phyloP scores from a whole-genome alignment of 2,113 vertebrate species.

The Bubalus kerabau region DNA sequence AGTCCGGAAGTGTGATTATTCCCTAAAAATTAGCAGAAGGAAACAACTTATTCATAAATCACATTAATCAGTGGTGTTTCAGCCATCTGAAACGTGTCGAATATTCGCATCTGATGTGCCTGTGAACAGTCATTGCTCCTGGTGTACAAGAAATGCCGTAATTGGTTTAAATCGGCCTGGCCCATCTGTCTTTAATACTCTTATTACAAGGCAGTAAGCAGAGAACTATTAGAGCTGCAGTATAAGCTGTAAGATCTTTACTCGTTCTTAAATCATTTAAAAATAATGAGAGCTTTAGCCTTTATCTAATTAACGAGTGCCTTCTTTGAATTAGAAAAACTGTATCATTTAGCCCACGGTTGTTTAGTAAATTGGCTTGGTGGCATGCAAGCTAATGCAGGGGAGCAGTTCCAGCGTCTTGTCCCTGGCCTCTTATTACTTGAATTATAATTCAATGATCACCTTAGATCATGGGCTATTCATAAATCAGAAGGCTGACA shows the following conservation, averaged over 20 bases:
- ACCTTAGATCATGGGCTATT: slow-evolving; percentile 98
- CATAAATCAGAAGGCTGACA: slow-evolving; percentile 99
- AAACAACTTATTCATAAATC: slow-evolving; percentile 79
- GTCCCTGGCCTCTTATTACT: slow-evolving; percentile 93
- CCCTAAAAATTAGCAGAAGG: slow-evolving; percentile 68
- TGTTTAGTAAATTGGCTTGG: slow-evolving; percentile 90
- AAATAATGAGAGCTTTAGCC: slow-evolving; percentile 97
- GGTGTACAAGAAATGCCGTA: slow-evolving; percentile 88
- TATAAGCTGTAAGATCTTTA: slow-evolving; percentile 90
- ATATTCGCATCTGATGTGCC: slow-evolving; percentile 82
- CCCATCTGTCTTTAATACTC: slow-evolving; percentile 88
- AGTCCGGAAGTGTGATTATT: slow-evolving; percentile 17
- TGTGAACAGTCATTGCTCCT: slow-evolving; percentile 80
- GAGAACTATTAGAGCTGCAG: slow-evolving; percentile 86
- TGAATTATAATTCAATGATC: slow-evolving; percentile 99
- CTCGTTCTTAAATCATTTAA: slow-evolving; percentile 94
- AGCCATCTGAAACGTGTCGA: slow-evolving; percentile 79
- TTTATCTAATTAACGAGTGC: slow-evolving; percentile 96
- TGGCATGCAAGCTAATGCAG: slow-evolving; percentile 85
- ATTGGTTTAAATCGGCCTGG: slow-evolving; percentile 89
- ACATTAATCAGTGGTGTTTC: slow-evolving; percentile 78
- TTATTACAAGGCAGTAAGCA: slow-evolving; percentile 85
- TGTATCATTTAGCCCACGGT: slow-evolving; percentile 90
- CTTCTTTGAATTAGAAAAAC: slow-evolving; percentile 90
- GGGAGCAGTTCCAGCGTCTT: slow-evolving; percentile 84